A percentile compares a stretch with the other conserved stretches of the same genome.
These are phyloP conservation scores for Lepidocyrtoides sp. DNA, from an alignment of 2,888 invertebrate species.

Conservation along the genomic window DNA sequence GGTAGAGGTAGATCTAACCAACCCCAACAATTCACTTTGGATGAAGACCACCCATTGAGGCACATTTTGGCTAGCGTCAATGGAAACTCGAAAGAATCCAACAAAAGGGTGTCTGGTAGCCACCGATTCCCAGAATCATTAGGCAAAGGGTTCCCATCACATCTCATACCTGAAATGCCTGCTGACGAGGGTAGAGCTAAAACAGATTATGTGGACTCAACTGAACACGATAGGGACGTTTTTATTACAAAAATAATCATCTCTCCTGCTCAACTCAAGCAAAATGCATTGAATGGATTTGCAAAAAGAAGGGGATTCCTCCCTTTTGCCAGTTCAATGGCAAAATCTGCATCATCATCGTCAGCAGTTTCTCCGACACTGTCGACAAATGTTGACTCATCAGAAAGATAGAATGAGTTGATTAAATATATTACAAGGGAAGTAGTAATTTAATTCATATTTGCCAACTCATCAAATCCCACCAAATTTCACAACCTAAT, in stretches of 20 bases:
- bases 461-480: slow-evolving; percentile 72
- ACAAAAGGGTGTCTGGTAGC: slow-evolving; percentile 34
- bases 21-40: slow-evolving; percentile 74
- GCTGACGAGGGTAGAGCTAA: slow-evolving; percentile 68
- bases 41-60: slow-evolving; percentile 83
- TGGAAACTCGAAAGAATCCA: slow-evolving; percentile 67
- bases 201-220: slow-evolving; percentile 56
- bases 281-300: slow-evolving; percentile 47
- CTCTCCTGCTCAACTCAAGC: slow-evolving; percentile 70
- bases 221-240: slow-evolving; percentile 78
- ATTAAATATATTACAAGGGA: neutral
- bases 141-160: slow-evolving; percentile 40
- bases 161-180: slow-evolving; percentile 59
- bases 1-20: slow-evolving; percentile 37
- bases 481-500: slow-evolving; percentile 44
- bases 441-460: neutral
- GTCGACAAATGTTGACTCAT: slow-evolving; percentile 15
- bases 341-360: slow-evolving; percentile 17
- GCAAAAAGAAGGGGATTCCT: slow-evolving; percentile 26
- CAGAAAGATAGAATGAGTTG: slow-evolving; percentile 61
- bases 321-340: slow-evolving; percentile 2
- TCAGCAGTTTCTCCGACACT: slow-evolving; percentile 22
- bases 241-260: slow-evolving; percentile 83
- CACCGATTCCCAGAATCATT: slow-evolving; percentile 45
- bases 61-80: slow-evolving; percentile 80